Evolutionary conservation across 2,888 invertebrate species (phyloP), one percentile per base, ranked within the genome.

Genomic region (Julus scanicus): DNA sequence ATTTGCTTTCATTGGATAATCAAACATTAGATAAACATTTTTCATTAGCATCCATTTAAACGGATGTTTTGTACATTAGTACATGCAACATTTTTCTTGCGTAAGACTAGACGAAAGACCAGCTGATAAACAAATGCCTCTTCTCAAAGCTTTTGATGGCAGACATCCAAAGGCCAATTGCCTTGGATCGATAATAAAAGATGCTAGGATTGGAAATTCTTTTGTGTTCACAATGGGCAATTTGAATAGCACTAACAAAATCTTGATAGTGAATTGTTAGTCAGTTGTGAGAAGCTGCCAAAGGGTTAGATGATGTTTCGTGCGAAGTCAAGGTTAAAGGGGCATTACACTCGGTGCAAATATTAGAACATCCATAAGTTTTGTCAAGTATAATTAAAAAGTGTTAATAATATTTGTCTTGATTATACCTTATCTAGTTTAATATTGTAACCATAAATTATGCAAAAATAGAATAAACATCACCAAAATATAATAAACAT

Each of bases 41-140:
- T 71, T 71, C 71, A 71, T 71, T 71, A 71, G 71, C 71, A 71
- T 71, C 71, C 71, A 71, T 71, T 71, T 29, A 71, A 71, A 71
- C 11, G 71, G 71, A 9, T 3, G 29, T 20, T 29, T 29, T 29
- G 17, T 29, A 9, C 71, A 71, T 63, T 63, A 63, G 3, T 63
- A n/a, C n/a, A n/a, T n/a, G 63, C 3, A 63, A 29, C 71, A 29
- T 71, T 8, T 71, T 63, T 63, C n/a, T 53, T 29, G 71, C 20
- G 29, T 71, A 29, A 71, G 57, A 29, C 29, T 29, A 71, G 71
- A 29, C 71, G 9, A 71, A 17, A 71, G 8, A 6, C 20, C 71
- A 71, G 11, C 71, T 29, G 71, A 15, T 20, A 53, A 63, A 71
- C 71, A n/a, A 57, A 57, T n/a, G 5, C 71, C 71, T 71, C 29